Base-by-base conservation (phyloP, 1,140 invertebrate genomes). In the Armadillidium nasatum region DNA sequence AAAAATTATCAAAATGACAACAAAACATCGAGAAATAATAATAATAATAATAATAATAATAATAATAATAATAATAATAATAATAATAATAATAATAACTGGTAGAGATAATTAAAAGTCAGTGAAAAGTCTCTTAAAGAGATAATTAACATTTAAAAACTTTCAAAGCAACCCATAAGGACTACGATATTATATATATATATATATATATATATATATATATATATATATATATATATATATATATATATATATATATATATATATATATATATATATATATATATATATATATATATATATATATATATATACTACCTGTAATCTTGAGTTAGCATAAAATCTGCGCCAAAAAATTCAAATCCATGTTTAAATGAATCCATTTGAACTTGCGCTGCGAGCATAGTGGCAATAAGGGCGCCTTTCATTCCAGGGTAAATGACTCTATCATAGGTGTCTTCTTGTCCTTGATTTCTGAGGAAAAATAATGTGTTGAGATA, bases 321-420 rank as follows among this genome's bases (percentile, higher is more conserved):
- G 80, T 93, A 93, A 84, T 96, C 93, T 77, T 95, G 93, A 74
- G 91, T 92, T 10, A 90, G 82, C 91, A 97, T 95, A 83, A 96
- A 97, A 85, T 97, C 95, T 2, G 94, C 94, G 60, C 95, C 95
- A 82, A 95, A 97, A 6, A 97, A 85, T 85, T 98, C 95, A 85
- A 96, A 98, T 75, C 92, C 92, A 81, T 95, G 95, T 81, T 91
- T 92, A 70, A 93, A 86, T 23, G 91, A 88, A 82, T 96, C 94
- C 88, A 96, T 93, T 0, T 85, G 79, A 69, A 87, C 87, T 81
- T 96, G 94, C 68, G 93, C 93, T 0, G 93, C 91, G 44, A 96
- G 85, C 85, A 97, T 89, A 4, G 94, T 90, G 44, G 93, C 94
- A 7, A 96, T 89, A 13, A 98, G 89, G 50, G 91, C 91, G 84